Percentiles rank a stretch among this genome's conserved stretches.
phyloP scores from a whole-genome alignment of 1,140 invertebrate species.

The Brachionus calyciflorus region DNA sequence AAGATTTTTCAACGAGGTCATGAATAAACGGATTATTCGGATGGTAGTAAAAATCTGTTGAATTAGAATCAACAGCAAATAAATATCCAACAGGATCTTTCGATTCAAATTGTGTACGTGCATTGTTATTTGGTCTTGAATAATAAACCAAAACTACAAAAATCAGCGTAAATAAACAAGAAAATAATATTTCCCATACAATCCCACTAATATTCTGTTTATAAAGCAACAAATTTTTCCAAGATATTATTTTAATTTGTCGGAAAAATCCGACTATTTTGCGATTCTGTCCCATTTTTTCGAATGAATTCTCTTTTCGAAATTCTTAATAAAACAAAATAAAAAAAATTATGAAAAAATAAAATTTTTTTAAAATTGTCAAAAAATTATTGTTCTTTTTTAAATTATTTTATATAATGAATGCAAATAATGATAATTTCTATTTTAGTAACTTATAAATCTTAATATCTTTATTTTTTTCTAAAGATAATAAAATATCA shows the following conservation, averaged over 20 bases:
- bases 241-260: constrained; percentile 38
- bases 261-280: constrained; percentile 31
- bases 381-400: not conserved
- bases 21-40: constrained; percentile 15
- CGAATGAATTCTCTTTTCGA: not conserved
- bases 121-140: not conserved
- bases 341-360: not conserved
- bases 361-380: not conserved
- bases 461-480: too few relatives aligned
- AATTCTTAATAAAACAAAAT: not conserved
- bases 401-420: too few relatives aligned
- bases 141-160: constrained; percentile 30
- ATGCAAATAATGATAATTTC: too few relatives aligned
- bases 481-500: too few relatives aligned
- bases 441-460: constrained; percentile 27
- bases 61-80: not conserved
- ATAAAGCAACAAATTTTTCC: constrained; percentile 42
- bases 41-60: constrained; percentile 17
- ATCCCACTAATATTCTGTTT: not conserved
- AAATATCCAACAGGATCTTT: not conserved
- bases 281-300: not conserved
- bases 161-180: constrained; percentile 13
- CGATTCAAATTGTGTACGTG: not conserved
- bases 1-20: not conserved
- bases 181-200: constrained; percentile 15